Evolutionary conservation across 92 coral and sea anemone species (phyloP).

Genomic region (Heliopora coerulea): DNA sequence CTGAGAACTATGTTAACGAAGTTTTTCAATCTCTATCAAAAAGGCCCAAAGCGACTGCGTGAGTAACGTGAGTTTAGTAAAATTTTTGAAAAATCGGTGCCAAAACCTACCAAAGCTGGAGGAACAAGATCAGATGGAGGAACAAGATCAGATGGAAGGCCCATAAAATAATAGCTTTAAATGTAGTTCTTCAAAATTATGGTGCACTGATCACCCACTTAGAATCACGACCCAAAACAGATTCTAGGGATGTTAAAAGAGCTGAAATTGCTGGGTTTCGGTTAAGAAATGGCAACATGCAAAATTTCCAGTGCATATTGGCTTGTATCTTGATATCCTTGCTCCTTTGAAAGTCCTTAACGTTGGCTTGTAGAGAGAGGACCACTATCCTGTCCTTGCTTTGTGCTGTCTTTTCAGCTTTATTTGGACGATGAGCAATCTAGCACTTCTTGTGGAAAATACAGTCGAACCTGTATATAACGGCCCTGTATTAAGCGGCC

Average conservation of each 20-base stretch:
- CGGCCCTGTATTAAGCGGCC: too few relatives aligned
- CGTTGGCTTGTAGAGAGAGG: conserved; percentile 14
- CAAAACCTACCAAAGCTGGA: conserved; percentile 24
- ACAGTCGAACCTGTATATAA: too few relatives aligned
- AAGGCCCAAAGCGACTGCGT: conserved; percentile 17
- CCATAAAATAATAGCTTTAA: conserved; percentile 13
- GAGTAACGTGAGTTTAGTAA: conserved; percentile 3
- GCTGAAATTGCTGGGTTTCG: conserved; percentile 32
- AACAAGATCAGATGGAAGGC: conserved; percentile 36
- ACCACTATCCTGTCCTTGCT: neutral
- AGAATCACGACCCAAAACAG: conserved; percentile 7
- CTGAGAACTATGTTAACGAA: neutral
- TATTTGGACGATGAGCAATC: conserved; percentile 1
- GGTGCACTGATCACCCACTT: conserved; percentile 6
- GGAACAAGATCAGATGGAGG: too few relatives aligned
- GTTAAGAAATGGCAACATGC: neutral
- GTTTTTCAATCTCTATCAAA: neutral
- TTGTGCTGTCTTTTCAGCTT: neutral
- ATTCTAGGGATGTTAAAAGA: conserved; percentile 1
- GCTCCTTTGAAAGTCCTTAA: neutral
- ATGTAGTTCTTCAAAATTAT: conserved; percentile 10
- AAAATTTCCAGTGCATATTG: neutral
- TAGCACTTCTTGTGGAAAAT: too few relatives aligned
- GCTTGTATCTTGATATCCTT: neutral
- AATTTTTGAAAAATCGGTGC: conserved; percentile 16